A percentile compares a stretch with the other conserved stretches of the same genome.
phyloP scores from a whole-genome alignment of 1,140 invertebrate genomes.

The Drosophila saltans region DNA sequence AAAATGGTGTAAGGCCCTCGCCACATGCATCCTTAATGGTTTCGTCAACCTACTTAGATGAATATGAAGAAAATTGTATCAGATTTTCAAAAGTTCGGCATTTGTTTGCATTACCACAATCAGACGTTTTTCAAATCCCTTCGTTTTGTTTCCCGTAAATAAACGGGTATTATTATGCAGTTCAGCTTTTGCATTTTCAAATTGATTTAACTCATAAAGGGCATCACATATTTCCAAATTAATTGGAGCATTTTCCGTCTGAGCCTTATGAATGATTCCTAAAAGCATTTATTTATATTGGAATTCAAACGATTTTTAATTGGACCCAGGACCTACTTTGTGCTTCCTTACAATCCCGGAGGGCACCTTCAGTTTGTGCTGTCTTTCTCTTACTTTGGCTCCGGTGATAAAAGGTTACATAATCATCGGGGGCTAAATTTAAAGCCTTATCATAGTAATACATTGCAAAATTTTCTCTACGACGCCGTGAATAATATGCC shows the following conservation, averaged over 20 bases:
- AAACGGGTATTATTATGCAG: constrained; percentile 58
- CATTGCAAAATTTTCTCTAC: constrained; percentile 55
- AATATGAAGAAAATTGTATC: neutral
- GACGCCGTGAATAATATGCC: constrained; percentile 59
- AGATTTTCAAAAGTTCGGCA: neutral
- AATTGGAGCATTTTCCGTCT: constrained; percentile 34
- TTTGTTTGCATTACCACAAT: constrained; percentile 50
- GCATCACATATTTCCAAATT: constrained; percentile 69
- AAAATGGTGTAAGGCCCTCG: constrained; percentile 58
- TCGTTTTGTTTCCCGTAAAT: constrained; percentile 63
- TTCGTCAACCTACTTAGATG: constrained; percentile 49
- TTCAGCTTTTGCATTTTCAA: constrained; percentile 68
- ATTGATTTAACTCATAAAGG: constrained; percentile 67
- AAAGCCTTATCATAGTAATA: constrained; percentile 68
- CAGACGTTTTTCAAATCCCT: constrained; percentile 55
- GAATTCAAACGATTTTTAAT: neutral
- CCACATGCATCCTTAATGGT: constrained; percentile 68
- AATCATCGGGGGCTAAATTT: constrained; percentile 44
- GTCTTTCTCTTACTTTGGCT: constrained; percentile 60
- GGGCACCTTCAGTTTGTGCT: constrained; percentile 49
- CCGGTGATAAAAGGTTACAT: constrained; percentile 53
- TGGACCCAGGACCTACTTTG: constrained; percentile 36
- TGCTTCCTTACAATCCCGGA: constrained; percentile 50
- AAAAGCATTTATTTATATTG: neutral
- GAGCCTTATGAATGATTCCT: constrained; percentile 24